A percentile compares a stretch with the other conserved stretches of the same genome.
Conservation (phyloP, 2,888 invertebrate species). For the Pollenia griseotomentosa region DNA sequence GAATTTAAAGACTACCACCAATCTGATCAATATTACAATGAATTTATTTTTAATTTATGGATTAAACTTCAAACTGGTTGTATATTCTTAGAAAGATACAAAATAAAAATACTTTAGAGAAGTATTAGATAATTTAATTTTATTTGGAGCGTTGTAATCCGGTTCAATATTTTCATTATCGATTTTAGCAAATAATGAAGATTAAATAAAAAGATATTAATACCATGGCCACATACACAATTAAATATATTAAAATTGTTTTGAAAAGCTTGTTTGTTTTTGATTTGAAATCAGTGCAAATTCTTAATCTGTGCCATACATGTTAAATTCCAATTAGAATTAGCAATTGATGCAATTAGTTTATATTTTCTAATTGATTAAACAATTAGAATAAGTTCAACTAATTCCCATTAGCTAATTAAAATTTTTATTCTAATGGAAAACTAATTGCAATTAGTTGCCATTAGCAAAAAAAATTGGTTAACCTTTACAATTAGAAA, state of each 20-base stretch:
- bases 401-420: no score
- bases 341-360: no score
- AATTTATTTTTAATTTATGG: neutral
- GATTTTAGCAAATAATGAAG: neutral
- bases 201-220: constrained; percentile 3
- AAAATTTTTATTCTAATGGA: no score
- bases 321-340: no score
- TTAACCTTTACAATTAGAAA: no score
- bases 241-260: neutral
- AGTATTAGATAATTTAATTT: constrained; percentile 25
- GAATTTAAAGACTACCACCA: neutral
- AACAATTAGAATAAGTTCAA: no score
- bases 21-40: constrained; percentile 14
- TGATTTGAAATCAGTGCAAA: neutral
- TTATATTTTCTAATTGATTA: no score
- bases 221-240: neutral
- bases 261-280: constrained; percentile 3
- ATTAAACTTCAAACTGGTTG: constrained; percentile 34
- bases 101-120: neutral
- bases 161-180: constrained; percentile 28
- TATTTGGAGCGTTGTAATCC: constrained; percentile 8
- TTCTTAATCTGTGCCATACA: no score
- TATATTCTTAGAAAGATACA: neutral
- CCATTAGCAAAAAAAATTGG: no score
- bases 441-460: no score